These are phyloP conservation scores for Suricata suricatta DNA, from an alignment of 2,113 vertebrate genomes.

Conservation along the genomic window DNA sequence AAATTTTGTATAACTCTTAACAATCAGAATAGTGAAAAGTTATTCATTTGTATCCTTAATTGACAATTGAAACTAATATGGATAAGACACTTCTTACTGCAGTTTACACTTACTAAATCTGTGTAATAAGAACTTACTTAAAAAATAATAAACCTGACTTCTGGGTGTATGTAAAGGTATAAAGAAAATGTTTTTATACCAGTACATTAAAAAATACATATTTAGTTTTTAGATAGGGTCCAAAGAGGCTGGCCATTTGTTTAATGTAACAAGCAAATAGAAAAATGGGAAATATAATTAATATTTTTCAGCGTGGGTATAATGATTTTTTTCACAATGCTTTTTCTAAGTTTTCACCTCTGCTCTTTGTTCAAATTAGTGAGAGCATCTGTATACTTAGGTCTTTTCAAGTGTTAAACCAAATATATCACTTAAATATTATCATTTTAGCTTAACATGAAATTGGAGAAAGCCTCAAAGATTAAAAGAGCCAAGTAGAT, in stretches of 20 bases:
- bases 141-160: not conserved
- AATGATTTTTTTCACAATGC: not conserved
- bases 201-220: not conserved
- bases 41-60: not conserved
- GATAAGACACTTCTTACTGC: not conserved
- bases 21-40: not conserved
- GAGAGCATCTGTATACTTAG: not conserved
- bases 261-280: not conserved
- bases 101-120: constrained; percentile 15
- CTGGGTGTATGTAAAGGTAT: not conserved
- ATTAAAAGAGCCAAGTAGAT: not conserved
- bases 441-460: not conserved
- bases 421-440: not conserved
- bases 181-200: not conserved
- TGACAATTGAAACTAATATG: not conserved
- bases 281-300: not conserved
- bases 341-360: not conserved
- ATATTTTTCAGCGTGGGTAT: not conserved
- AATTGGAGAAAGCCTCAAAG: not conserved
- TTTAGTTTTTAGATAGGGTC: not conserved
- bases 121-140: not conserved
- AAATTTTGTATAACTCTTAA: not conserved
- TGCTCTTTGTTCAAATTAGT: not conserved
- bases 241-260: not conserved
- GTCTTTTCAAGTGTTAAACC: not conserved